Percentiles rank a stretch among this genome's conserved stretches.
Conservation (phyloP, 2,888 invertebrate species). For the Nomada hirtipes region DNA sequence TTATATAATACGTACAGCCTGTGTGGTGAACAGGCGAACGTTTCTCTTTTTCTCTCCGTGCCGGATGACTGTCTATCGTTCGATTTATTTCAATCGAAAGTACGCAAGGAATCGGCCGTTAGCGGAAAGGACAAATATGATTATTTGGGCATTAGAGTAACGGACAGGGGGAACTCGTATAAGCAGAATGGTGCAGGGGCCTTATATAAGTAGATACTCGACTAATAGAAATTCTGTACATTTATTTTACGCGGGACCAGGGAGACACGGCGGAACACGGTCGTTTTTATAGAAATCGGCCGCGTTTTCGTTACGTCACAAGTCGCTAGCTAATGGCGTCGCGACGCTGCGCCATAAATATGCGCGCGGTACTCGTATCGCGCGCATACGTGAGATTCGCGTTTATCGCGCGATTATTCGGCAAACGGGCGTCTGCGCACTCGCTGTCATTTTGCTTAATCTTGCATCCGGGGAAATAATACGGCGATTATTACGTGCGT, state of each 20-base stretch:
- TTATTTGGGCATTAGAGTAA: too few species aligned
- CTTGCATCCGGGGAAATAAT: too few species aligned
- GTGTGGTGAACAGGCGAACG: conserved; percentile 8
- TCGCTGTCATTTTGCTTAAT: too few species aligned
- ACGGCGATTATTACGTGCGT: too few species aligned
- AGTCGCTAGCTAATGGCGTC: conserved; percentile 14
- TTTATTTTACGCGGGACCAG: conserved; percentile 13
- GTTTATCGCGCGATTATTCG: not conserved
- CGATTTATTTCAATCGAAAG: not conserved
- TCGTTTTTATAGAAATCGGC: conserved; percentile 23
- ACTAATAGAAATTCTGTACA: not conserved
- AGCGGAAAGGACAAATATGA: too few species aligned
- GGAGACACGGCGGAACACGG: not conserved
- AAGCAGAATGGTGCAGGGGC: not conserved
- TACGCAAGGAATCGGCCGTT: not conserved
- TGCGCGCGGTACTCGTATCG: not conserved
- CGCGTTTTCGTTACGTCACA: conserved; percentile 37
- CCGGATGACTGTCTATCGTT: not conserved
- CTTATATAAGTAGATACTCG: conserved; percentile 13
- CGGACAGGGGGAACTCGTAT: too few species aligned
- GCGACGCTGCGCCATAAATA: not conserved
- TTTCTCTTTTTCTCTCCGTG: not conserved
- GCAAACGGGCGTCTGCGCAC: too few species aligned
- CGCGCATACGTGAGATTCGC: not conserved
- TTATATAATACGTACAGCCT: conserved; percentile 23